Percentiles rank a stretch among this genome's conserved stretches.
phyloP scores from a whole-genome alignment of 2,797 vertebrate species.

The Malurus leucopterus region DNA sequence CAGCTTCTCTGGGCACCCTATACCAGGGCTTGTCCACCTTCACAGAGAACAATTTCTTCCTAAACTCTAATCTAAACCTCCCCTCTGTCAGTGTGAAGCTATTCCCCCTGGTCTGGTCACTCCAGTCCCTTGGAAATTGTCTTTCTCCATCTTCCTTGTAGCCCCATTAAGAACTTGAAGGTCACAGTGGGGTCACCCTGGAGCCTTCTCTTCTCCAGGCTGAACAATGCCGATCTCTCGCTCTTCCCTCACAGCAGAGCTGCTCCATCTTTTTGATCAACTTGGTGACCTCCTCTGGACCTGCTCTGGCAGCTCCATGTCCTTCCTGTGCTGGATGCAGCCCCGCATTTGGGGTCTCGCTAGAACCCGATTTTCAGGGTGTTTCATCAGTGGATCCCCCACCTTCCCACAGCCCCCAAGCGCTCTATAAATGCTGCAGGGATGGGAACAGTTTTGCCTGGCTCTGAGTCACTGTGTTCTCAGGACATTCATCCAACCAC shows the following conservation, averaged over 20 bases:
- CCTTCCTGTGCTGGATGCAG: not conserved
- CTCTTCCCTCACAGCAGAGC: not conserved
- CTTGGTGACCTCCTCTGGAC: not conserved
- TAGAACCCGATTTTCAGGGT: accelerated
- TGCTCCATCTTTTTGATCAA: not conserved
- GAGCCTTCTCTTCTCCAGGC: not conserved
- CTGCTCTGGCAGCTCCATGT: not conserved
- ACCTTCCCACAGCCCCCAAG: not conserved
- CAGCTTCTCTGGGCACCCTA: not conserved
- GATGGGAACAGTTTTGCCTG: not conserved
- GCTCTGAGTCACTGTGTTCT: not conserved
- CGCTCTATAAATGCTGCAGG: accelerated
- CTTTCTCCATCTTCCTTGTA: not conserved
- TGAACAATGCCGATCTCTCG: not conserved
- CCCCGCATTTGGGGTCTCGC: not conserved
- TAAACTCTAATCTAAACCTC: not conserved
- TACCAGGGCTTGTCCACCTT: accelerated
- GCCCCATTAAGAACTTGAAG: not conserved
- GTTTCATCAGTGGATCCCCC: not conserved
- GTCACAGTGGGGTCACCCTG: not conserved
- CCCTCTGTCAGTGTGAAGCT: not conserved
- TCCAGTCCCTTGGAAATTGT: not conserved
- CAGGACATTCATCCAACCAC: not conserved
- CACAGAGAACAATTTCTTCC: not conserved
- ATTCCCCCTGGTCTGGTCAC: not conserved